phyloP scores from a whole-genome alignment of 2,113 vertebrate species.

The Hippocampus comes region DNA sequence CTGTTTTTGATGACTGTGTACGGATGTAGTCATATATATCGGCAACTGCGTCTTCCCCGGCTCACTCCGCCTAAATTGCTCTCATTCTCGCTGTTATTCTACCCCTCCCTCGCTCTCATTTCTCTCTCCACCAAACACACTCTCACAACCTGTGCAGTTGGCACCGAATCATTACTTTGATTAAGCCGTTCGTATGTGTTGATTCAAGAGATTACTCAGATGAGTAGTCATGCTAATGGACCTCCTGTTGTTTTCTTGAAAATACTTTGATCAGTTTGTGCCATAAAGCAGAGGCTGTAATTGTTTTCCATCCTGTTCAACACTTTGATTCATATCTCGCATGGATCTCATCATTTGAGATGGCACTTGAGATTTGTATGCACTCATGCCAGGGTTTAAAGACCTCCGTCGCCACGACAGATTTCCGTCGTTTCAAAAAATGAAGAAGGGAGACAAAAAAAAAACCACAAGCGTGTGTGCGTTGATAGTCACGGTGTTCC shows the following conservation, averaged over 20 bases:
- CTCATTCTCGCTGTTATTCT: slow-evolving; percentile 26
- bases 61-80: slow-evolving; percentile 16
- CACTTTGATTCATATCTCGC: slow-evolving; percentile 29
- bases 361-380: background rate
- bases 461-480: too few species aligned
- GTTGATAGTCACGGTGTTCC: too few species aligned
- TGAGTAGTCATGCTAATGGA: slow-evolving; percentile 60
- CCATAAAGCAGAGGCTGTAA: slow-evolving; percentile 33
- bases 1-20: slow-evolving; percentile 76
- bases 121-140: slow-evolving; percentile 8
- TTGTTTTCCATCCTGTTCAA: slow-evolving; percentile 27
- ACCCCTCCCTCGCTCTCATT: background rate
- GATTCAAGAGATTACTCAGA: slow-evolving; percentile 62
- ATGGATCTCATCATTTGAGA: slow-evolving; percentile 26
- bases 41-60: slow-evolving; percentile 48
- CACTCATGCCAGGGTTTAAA: background rate
- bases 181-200: slow-evolving; percentile 64
- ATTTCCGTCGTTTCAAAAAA: too few species aligned
- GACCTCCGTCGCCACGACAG: too few species aligned
- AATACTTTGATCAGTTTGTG: slow-evolving; percentile 38
- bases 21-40: slow-evolving; percentile 72
- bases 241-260: slow-evolving; percentile 57
- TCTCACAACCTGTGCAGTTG: slow-evolving; percentile 48
- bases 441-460: too few species aligned
- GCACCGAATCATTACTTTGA: slow-evolving; percentile 44